A percentile compares a stretch with the other conserved stretches of the same genome.
Conservation (phyloP, 92 coral and sea anemone genomes). For the Phymanthus crucifer region DNA sequence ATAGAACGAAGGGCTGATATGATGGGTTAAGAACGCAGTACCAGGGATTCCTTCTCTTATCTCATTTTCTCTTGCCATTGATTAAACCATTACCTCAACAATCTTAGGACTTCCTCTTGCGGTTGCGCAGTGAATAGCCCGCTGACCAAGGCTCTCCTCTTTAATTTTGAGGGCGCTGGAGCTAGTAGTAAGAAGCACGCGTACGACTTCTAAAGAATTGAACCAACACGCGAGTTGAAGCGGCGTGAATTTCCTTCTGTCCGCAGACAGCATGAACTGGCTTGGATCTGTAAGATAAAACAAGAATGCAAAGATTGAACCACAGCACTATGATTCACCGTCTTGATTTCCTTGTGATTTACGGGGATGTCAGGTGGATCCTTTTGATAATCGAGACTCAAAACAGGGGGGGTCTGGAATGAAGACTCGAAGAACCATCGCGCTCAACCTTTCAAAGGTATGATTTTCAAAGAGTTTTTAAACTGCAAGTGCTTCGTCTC, state of each 20-base stretch:
- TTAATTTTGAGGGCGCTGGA: conserved; percentile 41
- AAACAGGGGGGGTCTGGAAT: too few species aligned
- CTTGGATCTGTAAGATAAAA: conserved; percentile 48
- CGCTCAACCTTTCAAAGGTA: too few species aligned
- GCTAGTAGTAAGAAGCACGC: conserved; percentile 46
- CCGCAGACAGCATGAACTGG: conserved; percentile 22
- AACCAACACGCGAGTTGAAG: conserved; percentile 76
- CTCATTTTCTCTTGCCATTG: too few species aligned
- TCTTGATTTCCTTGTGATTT: too few species aligned
- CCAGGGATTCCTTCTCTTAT: too few species aligned
- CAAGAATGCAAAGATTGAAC: neutral
- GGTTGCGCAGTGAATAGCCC: conserved; percentile 78
- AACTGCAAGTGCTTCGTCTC: too few species aligned
- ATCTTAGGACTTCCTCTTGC: conserved; percentile 49
- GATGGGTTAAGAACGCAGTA: too few species aligned
- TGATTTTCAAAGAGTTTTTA: too few species aligned
- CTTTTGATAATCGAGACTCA: too few species aligned
- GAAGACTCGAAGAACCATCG: too few species aligned
- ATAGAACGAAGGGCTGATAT: too few species aligned
- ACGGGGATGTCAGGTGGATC: too few species aligned
- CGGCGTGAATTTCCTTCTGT: conserved; percentile 51
- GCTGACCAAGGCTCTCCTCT: conserved; percentile 63
- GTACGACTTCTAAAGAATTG: conserved; percentile 52
- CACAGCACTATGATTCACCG: neutral
- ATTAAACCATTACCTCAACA: conserved; percentile 43